Evolutionary conservation across 2,888 invertebrate genomes (phyloP), one percentile per base, ranked within the genome.

Genomic region (Melinopterus prodromus): DNA sequence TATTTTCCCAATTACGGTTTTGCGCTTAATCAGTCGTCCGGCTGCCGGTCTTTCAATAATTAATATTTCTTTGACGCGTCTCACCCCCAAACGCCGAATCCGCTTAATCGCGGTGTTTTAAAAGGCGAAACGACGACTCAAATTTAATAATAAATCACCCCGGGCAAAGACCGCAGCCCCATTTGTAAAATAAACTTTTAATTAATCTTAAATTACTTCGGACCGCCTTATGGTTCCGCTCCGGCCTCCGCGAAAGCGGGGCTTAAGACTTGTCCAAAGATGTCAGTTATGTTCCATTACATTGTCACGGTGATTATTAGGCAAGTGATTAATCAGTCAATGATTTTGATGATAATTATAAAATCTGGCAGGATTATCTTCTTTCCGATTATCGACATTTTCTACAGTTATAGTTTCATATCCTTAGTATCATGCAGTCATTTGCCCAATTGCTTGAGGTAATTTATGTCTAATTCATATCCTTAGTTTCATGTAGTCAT

Each of bases 191-290:
- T 74, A 74, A 74, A 74, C 74, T 74, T 74, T 74, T 74, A 74
- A 74, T 74, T 74, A 74, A 74, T 74, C 74, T 74, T 74, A 74
- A 74, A 74, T 74, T 74, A 74, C 74, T 36, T 37, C n/a, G 74
- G 35, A 74, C 74, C 37, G 74, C 12, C 53, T 53, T 53, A 53
- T 53, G 53, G 53, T 4, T 7, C 53, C 9, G 53, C 53, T 53
- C 12, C 12, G 53, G 5, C 53, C 12, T 7, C 53, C 53, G 2
- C 9, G 1, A 1, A 53, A 53, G 12, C 12, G 53, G 53, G 53
- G 12, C 5, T 53, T 53, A 53, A 53, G 53, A 9, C 53, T 53
- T 9, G 53, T 53, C 12, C 7, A 53, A 53, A 53, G 53, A 53
- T 53, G 53, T 53, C 53, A 53, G 53, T 12, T 53, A 53, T 9